Base-by-base conservation (phyloP, 2,113 vertebrate genomes). In the Oreotragus oreotragus region DNA sequence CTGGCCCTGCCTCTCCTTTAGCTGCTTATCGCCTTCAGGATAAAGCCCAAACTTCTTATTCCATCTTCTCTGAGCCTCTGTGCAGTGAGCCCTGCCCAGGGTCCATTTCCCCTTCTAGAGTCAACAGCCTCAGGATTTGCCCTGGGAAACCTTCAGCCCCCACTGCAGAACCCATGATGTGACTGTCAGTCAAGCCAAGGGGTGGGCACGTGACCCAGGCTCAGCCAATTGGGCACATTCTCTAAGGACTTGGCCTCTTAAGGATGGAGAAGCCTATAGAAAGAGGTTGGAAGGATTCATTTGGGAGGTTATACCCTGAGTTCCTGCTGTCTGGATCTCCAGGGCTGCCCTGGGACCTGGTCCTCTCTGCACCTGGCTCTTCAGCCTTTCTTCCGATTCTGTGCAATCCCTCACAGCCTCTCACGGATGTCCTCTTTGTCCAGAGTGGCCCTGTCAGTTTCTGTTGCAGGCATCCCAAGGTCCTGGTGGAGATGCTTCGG, bases 351-450 rank as follows among this genome's bases (percentile, higher is more conserved):
- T 36, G 70, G 30, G 70, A 25, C 36, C 64, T 15, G 1, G 30
- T 33, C 25, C 51, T 73, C 60, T 58, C 33, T 13, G 2, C 49
- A 15, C 14, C 77, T 70, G 57, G 12, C 58, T 86, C 47, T 64
- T 9, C 2, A 27, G 58, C 39, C 19, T 86, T 81, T n/a, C 84
- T 58, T 51, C 39, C 0, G 16, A 36, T 14, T 53, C 77, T n/a
- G 0, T 5, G 62, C 53, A 7, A 21, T 16, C n/a, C 21, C 21
- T n/a, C n/a, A 1, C 7, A n/a, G 33, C 7, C 62, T 9, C 39
- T 62, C 62, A 3, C 0, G 0, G 28, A 28, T 8, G 11, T 17
- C 15, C 43, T 60, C 28, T 51, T 21, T 53, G 62, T 85, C 76
- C 60, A 33, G 84, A 58, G 33, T 3, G 27, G 51, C 51, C 83